Evolutionary conservation across 2,113 vertebrate genomes (phyloP), one percentile per base, ranked within the genome.

Genomic region (Sphaerodactylus townsendi): DNA sequence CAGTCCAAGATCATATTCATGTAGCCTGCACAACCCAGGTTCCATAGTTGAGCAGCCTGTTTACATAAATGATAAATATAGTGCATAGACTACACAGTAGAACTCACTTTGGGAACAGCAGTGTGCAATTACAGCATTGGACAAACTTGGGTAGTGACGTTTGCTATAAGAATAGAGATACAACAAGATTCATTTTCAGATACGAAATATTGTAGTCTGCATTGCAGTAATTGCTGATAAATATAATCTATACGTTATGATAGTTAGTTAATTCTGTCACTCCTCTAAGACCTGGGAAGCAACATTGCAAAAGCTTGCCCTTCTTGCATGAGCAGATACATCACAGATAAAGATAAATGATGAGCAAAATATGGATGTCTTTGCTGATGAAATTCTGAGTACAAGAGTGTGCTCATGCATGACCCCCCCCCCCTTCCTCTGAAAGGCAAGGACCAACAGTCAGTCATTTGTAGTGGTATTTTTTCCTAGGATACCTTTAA

Each of bases 371-470:
- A 59, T 41, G 2, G 69, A 37, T 82, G 5, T 65, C 30, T 62
- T 79, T 81, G 9, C n/a, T 53, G 33, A 53, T 41, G 73, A 59
- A 88, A 81, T 68, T 78, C 21, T 46, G 76, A 64, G 1, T 41
- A 23, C 62, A 10, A 5, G 19, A 71, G 81, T 5, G 69, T n/a
- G 56, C 62, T 85, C 69, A 1, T 82, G 30, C n/a, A 70, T 81
- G n/a, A 25, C 53, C n/a, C n/a, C n/a, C n/a, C n/a, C n/a, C n/a
- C n/a, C n/a, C n/a, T n/a, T n/a, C n/a, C n/a, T n/a, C n/a, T n/a
- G n/a, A 30, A 82, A 82, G 71, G 53, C 62, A 35, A 46, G 53
- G 86, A 68, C 70, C 3, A 65, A 30, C 59, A 17, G 46, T 1
- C 56, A 83, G 28, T 0, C 0, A 30, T 83, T 86, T 84, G 46